These are phyloP conservation scores for Ectemnius lituratus DNA, from an alignment of 2,888 invertebrate genomes.

Conservation along the genomic window DNA sequence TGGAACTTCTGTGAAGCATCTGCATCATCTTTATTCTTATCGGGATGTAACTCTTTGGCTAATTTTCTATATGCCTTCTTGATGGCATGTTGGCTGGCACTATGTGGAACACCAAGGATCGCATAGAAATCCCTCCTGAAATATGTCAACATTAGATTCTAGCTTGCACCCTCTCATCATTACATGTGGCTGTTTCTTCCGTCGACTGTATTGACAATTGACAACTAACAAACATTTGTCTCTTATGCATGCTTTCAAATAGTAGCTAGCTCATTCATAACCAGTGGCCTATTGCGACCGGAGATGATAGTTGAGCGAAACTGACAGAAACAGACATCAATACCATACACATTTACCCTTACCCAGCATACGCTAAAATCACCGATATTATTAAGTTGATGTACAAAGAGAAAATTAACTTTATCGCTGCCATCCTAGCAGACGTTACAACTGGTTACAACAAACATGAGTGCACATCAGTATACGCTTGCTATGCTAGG, in stretches of 20 bases:
- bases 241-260: background rate
- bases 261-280: background rate
- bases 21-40: constrained; percentile 97
- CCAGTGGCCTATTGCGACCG: background rate
- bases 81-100: constrained; percentile 94
- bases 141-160: constrained; percentile 14
- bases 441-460: constrained; percentile 67
- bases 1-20: constrained; percentile 96
- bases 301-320: background rate
- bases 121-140: constrained; percentile 94
- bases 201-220: no score
- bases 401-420: constrained; percentile 68
- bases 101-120: constrained; percentile 91
- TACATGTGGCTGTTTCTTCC: background rate
- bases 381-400: constrained; percentile 71
- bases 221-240: background rate
- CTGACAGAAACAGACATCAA: no score
- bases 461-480: background rate
- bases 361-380: constrained; percentile 69
- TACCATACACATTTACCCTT: constrained; percentile 47
- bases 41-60: constrained; percentile 98
- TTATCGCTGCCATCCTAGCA: constrained; percentile 74
- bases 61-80: constrained; percentile 98
- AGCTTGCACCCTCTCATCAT: background rate
- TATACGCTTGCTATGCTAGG: constrained; percentile 22